These are phyloP conservation scores for Thumatha senex DNA, from an alignment of 2,888 invertebrate species.

Conservation along the genomic window DNA sequence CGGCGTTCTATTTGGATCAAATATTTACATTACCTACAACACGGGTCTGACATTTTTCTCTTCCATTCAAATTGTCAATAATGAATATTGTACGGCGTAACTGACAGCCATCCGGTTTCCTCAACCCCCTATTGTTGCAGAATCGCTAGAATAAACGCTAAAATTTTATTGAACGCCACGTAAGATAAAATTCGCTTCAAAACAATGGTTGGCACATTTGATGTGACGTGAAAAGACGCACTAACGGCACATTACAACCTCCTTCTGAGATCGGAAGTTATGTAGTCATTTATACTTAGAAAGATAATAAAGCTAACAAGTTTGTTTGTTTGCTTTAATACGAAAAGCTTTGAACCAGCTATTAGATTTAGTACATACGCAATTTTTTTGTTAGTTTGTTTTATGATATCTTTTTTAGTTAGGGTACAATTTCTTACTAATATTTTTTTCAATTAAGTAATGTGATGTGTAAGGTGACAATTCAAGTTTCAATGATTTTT, in stretches of 20 bases:
- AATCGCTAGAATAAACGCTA: conserved; percentile 36
- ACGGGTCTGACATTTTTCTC: conserved; percentile 71
- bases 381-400: no score
- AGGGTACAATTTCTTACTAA: no score
- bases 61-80: conserved; percentile 67
- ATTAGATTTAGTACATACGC: no score
- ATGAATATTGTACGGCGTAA: conserved; percentile 55
- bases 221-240: conserved; percentile 38
- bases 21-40: conserved; percentile 68
- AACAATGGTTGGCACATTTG: conserved; percentile 40
- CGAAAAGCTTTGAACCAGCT: no score
- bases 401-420: no score
- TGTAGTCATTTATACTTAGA: not conserved
- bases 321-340: no score
- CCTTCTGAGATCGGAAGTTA: not conserved
- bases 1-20: conserved; percentile 56
- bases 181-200: conserved; percentile 40
- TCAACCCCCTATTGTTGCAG: conserved; percentile 23
- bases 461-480: no score
- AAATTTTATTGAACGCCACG: conserved; percentile 42
- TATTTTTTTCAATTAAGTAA: no score
- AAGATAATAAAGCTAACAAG: no score
- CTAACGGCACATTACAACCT: conserved; percentile 6
- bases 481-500: no score
- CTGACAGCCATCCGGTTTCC: conserved; percentile 32